Percentiles rank a stretch among this genome's conserved stretches.
phyloP scores from a whole-genome alignment of 2,113 vertebrate species.

The Pungitius pungitius region DNA sequence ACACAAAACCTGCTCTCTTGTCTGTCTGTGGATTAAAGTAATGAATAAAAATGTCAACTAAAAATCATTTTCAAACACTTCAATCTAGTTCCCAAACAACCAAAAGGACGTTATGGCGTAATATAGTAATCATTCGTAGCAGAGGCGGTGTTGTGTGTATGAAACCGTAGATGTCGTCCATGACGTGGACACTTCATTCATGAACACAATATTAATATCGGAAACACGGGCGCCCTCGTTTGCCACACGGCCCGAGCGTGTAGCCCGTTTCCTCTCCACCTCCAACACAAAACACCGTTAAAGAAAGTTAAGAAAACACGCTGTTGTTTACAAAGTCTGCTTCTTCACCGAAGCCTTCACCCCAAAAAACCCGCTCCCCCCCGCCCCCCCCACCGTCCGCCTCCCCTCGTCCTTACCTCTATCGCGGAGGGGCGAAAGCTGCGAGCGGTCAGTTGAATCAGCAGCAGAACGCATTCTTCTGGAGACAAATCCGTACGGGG shows the following conservation, averaged over 20 bases:
- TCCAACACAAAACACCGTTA: neutral
- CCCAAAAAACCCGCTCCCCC: too few species aligned
- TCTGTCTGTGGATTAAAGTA: conserved; percentile 1
- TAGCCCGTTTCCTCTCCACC: conserved; percentile 1
- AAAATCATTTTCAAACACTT: neutral
- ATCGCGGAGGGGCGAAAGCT: conserved; percentile 71
- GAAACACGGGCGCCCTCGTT: conserved; percentile 50
- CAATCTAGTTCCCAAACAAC: neutral
- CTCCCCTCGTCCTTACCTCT: conserved; percentile 77
- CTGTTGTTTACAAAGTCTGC: neutral
- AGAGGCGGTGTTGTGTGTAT: neutral
- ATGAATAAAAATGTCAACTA: neutral
- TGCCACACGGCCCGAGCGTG: neutral
- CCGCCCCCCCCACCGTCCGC: conserved; percentile 6
- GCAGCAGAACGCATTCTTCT: conserved; percentile 75
- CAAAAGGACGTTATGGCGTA: neutral
- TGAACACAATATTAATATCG: neutral
- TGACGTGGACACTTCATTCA: neutral
- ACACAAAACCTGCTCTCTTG: neutral
- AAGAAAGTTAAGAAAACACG: conserved; percentile 39
- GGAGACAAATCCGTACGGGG: conserved; percentile 78
- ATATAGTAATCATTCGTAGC: neutral
- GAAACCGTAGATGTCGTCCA: too few species aligned
- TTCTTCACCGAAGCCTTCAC: conserved; percentile 13
- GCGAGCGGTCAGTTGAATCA: conserved; percentile 65